A percentile compares a stretch with the other conserved stretches of the same genome.
phyloP scores from a whole-genome alignment of 2,797 vertebrate species.

The Rhinoraja longicauda region DNA sequence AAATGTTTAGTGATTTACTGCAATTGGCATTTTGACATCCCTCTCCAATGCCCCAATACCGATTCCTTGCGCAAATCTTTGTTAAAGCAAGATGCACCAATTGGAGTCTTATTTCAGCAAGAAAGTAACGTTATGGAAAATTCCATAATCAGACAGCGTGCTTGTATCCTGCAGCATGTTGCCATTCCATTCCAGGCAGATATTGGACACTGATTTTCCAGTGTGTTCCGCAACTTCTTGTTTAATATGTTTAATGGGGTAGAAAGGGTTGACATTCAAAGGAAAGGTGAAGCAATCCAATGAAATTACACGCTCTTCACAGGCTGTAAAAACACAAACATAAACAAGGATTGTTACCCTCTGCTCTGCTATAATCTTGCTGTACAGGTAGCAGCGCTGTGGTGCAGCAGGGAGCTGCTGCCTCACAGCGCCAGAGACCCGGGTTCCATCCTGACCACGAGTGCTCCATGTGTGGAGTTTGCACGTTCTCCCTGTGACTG shows the following conservation, averaged over 20 bases:
- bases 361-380: conserved; percentile 17
- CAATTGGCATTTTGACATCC: too few species aligned
- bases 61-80: too few species aligned
- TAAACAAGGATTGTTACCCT: background rate
- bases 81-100: background rate
- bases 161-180: background rate
- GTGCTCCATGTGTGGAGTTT: too few species aligned
- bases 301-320: conserved; percentile 38
- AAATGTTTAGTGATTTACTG: too few species aligned
- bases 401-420: too few species aligned
- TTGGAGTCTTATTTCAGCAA: background rate
- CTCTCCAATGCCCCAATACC: too few species aligned
- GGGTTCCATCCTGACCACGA: background rate
- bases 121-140: conserved; percentile 42
- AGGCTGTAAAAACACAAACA: conserved; percentile 29
- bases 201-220: background rate
- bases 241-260: conserved; percentile 36
- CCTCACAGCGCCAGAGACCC: too few species aligned
- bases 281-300: conserved; percentile 40
- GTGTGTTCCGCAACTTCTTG: background rate
- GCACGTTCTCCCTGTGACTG: too few species aligned
- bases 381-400: too few species aligned
- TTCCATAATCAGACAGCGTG: conserved; percentile 38
- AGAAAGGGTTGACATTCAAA: background rate
- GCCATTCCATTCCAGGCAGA: conserved; percentile 34